Conservation (phyloP, 2,888 invertebrate species). For the Rhaphigaster nebulosa region DNA sequence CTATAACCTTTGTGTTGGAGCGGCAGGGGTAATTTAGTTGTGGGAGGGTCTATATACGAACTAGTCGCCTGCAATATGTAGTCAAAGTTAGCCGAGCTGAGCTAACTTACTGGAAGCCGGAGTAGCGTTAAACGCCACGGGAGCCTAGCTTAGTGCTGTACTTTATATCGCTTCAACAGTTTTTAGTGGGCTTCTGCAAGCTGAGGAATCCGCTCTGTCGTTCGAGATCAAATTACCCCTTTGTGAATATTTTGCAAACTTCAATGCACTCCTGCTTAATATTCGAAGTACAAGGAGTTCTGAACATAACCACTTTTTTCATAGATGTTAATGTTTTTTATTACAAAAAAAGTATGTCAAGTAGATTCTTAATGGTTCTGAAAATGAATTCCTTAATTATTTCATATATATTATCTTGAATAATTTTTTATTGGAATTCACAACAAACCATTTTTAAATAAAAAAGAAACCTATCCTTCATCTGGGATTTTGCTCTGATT, state of each 20-base stretch:
- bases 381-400: too few species aligned
- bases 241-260: neutral
- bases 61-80: neutral
- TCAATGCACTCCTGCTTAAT: neutral
- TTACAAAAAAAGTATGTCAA: too few species aligned
- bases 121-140: neutral
- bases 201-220: neutral
- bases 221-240: neutral
- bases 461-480: too few species aligned
- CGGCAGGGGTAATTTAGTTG: neutral
- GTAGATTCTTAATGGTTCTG: too few species aligned
- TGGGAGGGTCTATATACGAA: neutral
- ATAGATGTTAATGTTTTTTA: neutral
- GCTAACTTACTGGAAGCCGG: neutral
- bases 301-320: neutral
- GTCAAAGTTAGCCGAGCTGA: neutral
- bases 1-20: neutral
- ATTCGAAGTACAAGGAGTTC: neutral
- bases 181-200: conserved; percentile 9
- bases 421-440: too few species aligned
- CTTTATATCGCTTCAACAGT: conserved; percentile 16
- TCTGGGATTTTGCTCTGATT: too few species aligned
- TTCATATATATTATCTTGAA: too few species aligned
- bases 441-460: too few species aligned
- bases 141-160: neutral